A percentile compares a stretch with the other conserved stretches of the same genome.
Evolutionary conservation across 2,888 invertebrate genomes (phyloP).

Genomic region (Lathronympha strigana): DNA sequence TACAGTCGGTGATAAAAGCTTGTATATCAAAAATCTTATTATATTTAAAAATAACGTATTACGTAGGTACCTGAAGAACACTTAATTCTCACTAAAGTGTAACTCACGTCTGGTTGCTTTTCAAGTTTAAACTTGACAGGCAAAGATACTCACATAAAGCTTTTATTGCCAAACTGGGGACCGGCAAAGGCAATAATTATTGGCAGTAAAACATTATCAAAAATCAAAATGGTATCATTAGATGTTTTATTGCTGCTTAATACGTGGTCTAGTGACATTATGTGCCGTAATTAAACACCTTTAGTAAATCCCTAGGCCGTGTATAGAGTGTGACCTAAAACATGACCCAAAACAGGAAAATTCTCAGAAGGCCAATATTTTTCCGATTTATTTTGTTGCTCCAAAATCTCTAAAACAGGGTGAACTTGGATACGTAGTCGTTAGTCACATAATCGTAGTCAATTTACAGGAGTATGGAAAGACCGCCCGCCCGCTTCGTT

Average conservation of each 20-base stretch:
- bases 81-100: neutral
- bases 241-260: neutral
- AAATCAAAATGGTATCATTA: neutral
- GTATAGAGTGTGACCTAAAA: too few species aligned
- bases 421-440: too few species aligned
- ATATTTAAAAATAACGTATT: neutral
- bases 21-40: too few species aligned
- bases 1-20: too few species aligned
- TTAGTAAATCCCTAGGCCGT: neutral
- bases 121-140: neutral
- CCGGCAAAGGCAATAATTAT: slow-evolving; percentile 4
- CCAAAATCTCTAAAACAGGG: too few species aligned
- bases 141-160: neutral
- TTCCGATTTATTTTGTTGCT: too few species aligned
- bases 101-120: neutral
- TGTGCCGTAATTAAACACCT: neutral
- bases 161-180: neutral
- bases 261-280: neutral
- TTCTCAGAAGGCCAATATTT: too few species aligned
- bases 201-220: slow-evolving; percentile 19
- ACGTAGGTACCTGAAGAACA: neutral
- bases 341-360: too few species aligned
- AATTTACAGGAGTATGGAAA: too few species aligned
- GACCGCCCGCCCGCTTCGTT: too few species aligned
- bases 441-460: too few species aligned